Conservation (phyloP, 2,113 vertebrate species). For the Notiomystis cincta region DNA sequence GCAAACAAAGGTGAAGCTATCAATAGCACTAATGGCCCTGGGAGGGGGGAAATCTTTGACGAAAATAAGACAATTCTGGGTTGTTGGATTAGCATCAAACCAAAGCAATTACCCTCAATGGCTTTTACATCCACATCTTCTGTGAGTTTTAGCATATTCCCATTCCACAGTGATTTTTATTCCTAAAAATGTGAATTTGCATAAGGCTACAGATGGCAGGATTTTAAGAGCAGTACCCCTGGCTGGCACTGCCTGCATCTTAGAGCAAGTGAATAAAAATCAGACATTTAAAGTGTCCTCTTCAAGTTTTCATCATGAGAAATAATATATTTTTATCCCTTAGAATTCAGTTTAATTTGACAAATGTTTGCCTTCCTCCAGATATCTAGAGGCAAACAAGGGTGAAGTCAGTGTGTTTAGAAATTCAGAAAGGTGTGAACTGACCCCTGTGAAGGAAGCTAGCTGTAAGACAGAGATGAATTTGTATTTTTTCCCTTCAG, state of each 20-base stretch:
- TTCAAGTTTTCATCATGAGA: not conserved
- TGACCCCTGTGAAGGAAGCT: not conserved
- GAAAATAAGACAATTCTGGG: not conserved
- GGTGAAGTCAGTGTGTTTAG: not conserved
- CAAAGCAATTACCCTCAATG: not conserved
- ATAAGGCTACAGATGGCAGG: not conserved
- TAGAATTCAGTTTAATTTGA: not conserved
- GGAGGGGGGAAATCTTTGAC: not conserved
- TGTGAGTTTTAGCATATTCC: not conserved
- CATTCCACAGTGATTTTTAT: not conserved
- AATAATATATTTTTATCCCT: not conserved
- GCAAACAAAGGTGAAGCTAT: not conserved
- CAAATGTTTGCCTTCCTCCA: not conserved
- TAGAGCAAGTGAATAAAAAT: not conserved
- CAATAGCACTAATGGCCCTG: not conserved
- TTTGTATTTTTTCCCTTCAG: not conserved
- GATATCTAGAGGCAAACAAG: not conserved
- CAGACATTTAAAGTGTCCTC: not conserved
- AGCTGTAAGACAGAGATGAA: not conserved
- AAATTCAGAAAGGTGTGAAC: not conserved
- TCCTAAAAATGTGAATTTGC: not conserved
- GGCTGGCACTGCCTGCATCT: not conserved
- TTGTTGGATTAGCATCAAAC: not conserved
- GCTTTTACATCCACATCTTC: not conserved
- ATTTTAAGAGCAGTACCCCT: not conserved